Conservation (phyloP, 53 echinoderm and acorn worm species). For the Patiria pectinifera region DNA sequence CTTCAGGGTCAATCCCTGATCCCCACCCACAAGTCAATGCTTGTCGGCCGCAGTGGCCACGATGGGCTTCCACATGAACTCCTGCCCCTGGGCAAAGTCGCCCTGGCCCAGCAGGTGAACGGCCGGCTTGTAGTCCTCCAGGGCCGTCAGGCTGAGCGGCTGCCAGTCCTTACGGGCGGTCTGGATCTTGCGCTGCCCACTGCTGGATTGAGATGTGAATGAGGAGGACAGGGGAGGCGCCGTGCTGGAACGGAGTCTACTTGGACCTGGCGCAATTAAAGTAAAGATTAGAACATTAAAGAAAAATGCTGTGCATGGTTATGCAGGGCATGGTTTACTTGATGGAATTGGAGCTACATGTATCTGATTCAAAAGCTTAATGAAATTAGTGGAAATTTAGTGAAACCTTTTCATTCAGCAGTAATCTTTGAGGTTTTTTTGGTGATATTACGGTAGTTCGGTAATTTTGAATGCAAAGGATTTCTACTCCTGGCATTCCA, state of each 20-base stretch:
- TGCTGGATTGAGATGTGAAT: slow-evolving; percentile 32
- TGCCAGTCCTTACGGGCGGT: slow-evolving; percentile 68
- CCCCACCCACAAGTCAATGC: neutral
- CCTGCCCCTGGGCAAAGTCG: slow-evolving; percentile 82
- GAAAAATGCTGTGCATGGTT: neutral
- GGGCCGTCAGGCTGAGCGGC: slow-evolving; percentile 85
- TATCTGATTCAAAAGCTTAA: too few relatives aligned
- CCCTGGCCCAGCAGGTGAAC: slow-evolving; percentile 68
- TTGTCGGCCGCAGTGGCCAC: slow-evolving; percentile 61
- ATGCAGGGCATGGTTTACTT: neutral
- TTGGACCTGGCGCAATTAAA: neutral
- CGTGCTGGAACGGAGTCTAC: slow-evolving; percentile 63
- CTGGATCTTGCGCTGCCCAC: slow-evolving; percentile 16
- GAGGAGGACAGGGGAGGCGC: slow-evolving; percentile 60
- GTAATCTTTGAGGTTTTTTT: too few relatives aligned
- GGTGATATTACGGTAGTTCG: too few relatives aligned
- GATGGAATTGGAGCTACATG: too few relatives aligned
- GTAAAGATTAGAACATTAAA: neutral
- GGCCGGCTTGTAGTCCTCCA: slow-evolving; percentile 89
- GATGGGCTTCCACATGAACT: slow-evolving; percentile 92
- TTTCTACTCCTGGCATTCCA: too few relatives aligned
- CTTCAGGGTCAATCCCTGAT: neutral
- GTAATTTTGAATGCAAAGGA: too few relatives aligned
- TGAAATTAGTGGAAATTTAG: too few relatives aligned
- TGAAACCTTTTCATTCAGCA: too few relatives aligned